Evolutionary conservation across 2,113 vertebrate genomes (phyloP).

Genomic region (Carassius gibelio): DNA sequence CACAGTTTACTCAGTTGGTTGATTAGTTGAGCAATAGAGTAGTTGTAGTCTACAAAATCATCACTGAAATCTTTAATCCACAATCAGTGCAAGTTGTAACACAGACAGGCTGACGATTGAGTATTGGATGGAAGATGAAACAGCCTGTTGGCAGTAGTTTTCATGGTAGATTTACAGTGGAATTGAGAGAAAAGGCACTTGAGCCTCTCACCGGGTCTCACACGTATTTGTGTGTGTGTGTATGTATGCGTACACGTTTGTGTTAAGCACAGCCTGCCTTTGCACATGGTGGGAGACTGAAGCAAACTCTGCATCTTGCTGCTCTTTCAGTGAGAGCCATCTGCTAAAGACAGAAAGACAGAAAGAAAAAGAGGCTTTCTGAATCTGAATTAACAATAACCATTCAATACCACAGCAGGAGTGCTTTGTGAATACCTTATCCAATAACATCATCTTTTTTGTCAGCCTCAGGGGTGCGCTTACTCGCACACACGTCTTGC

Average conservation of each 20-base stretch:
- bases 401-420: neutral
- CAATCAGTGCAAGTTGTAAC: neutral
- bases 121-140: neutral
- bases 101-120: neutral
- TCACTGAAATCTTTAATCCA: neutral
- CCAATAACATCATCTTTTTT: constrained; percentile 11
- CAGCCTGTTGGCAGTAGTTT: constrained; percentile 2
- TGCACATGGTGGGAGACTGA: constrained; percentile 46
- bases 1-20: neutral
- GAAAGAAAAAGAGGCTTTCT: neutral
- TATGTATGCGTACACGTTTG: neutral
- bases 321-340: constrained; percentile 37
- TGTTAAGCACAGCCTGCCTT: constrained; percentile 33
- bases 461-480: neutral
- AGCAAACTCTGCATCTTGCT: constrained; percentile 25
- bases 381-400: neutral
- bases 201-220: constrained; percentile 10
- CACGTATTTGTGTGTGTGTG: constrained; percentile 13
- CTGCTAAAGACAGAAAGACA: neutral
- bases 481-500: neutral
- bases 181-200: constrained; percentile 19
- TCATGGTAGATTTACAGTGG: constrained; percentile 2
- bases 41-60: neutral
- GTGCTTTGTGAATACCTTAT: constrained; percentile 10
- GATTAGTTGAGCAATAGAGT: neutral